phyloP scores from a whole-genome alignment of 2,797 vertebrate genomes.

The Spondyliosoma cantharus region DNA sequence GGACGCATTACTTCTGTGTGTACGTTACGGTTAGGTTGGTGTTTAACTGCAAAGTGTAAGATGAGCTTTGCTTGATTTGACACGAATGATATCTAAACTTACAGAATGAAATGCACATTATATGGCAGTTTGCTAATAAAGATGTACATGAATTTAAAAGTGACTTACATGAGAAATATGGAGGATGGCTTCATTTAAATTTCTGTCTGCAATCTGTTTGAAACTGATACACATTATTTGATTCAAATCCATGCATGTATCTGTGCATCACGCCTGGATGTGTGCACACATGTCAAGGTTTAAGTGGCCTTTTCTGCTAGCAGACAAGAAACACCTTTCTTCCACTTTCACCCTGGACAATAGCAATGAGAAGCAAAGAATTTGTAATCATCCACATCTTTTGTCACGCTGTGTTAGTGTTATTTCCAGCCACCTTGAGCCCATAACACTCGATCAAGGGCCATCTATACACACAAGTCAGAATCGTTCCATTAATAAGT shows the following conservation, averaged over 20 bases:
- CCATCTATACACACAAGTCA: slow-evolving; percentile 72
- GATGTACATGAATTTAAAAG: background rate
- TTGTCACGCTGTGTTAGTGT: slow-evolving; percentile 62
- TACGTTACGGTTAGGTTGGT: background rate
- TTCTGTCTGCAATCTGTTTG: background rate
- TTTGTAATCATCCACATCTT: slow-evolving; percentile 61
- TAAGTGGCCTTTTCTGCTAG: slow-evolving; percentile 43
- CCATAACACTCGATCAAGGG: slow-evolving; percentile 64
- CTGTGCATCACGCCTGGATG: slow-evolving; percentile 16
- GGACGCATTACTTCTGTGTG: background rate
- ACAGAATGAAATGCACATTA: background rate
- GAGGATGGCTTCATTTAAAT: background rate
- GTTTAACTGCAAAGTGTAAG: background rate
- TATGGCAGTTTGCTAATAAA: background rate
- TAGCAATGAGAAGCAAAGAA: slow-evolving; percentile 41
- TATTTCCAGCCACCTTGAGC: slow-evolving; percentile 65
- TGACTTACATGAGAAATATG: background rate
- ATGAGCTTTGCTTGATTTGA: background rate
- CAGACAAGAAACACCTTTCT: slow-evolving; percentile 66
- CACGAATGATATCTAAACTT: background rate
- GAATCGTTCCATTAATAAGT: slow-evolving; percentile 80
- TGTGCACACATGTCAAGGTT: slow-evolving; percentile 37
- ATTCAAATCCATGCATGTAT: slow-evolving; percentile 22
- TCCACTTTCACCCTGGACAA: slow-evolving; percentile 61
- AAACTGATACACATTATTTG: background rate